Conservation (phyloP, 1,140 invertebrate genomes). For the Drosophila nikananu region DNA sequence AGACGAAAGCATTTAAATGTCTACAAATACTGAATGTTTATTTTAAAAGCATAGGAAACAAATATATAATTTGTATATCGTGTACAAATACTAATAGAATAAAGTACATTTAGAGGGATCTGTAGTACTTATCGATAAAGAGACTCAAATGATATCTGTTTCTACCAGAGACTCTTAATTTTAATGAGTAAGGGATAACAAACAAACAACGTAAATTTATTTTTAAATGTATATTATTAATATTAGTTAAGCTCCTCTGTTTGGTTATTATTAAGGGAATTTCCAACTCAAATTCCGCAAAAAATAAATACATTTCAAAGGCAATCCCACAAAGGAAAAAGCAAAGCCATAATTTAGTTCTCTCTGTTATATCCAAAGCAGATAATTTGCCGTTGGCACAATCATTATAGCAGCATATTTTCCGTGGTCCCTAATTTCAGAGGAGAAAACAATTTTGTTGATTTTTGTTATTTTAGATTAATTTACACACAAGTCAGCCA, state of each 20-base stretch:
- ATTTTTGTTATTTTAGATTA: conserved; percentile 56
- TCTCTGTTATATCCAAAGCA: not conserved
- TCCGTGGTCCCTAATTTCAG: conserved; percentile 25
- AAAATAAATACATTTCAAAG: not conserved
- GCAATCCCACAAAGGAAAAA: not conserved
- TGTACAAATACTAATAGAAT: conserved; percentile 28
- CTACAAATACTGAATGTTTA: conserved; percentile 17
- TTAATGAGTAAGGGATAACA: not conserved
- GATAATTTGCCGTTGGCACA: not conserved
- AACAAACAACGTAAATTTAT: not conserved
- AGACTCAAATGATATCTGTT: conserved; percentile 2
- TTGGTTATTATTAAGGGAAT: not conserved
- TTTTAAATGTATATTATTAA: not conserved
- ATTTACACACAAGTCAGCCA: conserved; percentile 57
- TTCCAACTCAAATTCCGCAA: not conserved
- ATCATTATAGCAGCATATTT: conserved; percentile 7
- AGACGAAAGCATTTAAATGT: conserved; percentile 58
- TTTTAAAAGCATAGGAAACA: not conserved
- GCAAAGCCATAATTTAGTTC: not conserved
- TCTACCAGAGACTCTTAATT: not conserved
- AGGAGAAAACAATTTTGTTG: conserved; percentile 45
- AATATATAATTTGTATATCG: conserved; percentile 19
- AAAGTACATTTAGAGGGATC: conserved; percentile 8
- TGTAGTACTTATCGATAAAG: conserved; percentile 10
- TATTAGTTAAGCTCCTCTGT: not conserved